Conservation (phyloP, 2,797 vertebrate genomes). For the Danionella dracula region DNA sequence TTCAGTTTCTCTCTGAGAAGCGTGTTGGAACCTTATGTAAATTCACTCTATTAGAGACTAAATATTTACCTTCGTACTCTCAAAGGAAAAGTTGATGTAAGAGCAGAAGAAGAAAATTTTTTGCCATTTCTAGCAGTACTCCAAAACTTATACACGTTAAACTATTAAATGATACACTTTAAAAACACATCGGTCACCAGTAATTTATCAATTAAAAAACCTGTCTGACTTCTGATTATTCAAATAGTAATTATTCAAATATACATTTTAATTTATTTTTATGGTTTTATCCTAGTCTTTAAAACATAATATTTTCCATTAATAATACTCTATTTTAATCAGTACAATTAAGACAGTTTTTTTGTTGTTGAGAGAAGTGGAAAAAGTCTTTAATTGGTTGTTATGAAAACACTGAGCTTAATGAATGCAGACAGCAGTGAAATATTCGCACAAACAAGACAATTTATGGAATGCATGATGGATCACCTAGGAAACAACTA, state of each 20-base stretch:
- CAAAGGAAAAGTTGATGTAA: slow-evolving; percentile 50
- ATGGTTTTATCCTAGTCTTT: too few species aligned
- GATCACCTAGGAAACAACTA: slow-evolving; percentile 25
- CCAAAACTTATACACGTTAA: too few species aligned
- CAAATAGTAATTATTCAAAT: slow-evolving; percentile 35
- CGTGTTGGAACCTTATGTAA: slow-evolving; percentile 43
- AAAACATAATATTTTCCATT: too few species aligned
- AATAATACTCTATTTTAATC: neutral
- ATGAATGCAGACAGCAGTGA: slow-evolving; percentile 8
- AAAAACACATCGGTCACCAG: slow-evolving; percentile 41
- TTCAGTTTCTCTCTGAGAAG: slow-evolving; percentile 42
- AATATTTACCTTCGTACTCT: slow-evolving; percentile 49
- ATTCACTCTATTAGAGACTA: slow-evolving; percentile 50
- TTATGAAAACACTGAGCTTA: slow-evolving; percentile 14
- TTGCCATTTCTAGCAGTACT: slow-evolving; percentile 27
- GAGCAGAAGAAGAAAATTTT: slow-evolving; percentile 13
- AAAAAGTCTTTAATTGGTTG: neutral
- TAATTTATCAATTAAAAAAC: slow-evolving; percentile 37
- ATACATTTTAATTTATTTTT: too few species aligned
- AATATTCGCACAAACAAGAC: slow-evolving; percentile 14
- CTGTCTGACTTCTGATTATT: slow-evolving; percentile 21
- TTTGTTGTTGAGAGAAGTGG: neutral
- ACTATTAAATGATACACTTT: slow-evolving; percentile 36
- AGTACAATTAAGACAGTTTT: neutral
- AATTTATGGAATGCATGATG: slow-evolving; percentile 14